Base-by-base conservation (phyloP, 2,797 vertebrate genomes). In the Podarcis siculus region DNA sequence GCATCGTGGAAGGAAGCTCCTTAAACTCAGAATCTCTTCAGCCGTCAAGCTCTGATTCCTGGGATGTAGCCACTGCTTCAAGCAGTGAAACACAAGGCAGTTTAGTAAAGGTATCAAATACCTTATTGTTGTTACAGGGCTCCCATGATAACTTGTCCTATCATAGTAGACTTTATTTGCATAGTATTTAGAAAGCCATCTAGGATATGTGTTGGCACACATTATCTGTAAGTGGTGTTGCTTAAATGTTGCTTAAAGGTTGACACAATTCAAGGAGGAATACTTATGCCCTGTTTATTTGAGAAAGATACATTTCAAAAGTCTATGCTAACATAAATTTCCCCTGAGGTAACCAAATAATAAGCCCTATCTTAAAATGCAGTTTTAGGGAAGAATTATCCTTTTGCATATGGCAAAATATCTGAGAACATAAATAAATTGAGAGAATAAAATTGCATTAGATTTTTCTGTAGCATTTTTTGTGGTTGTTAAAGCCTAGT, bases 11-110 rank as follows among this genome's bases (percentile, higher is more conserved):
- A 92, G 82, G 81, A 89, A 79, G 25, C 80, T n/a, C 85, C 93
- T 92, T 42, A 93, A 92, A 64, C 75, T 94, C 90, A 91, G 93
- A 92, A 77, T 89, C 84, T 91, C 93, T 92, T 92, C 94, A 93
- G 39, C 89, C 91, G 75, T 85, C 94, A 89, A 73, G 87, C 87
- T 84, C 2, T 30, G 92, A 86, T 39, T 92, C 82, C 82, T 83
- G 83, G 91, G 69, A 81, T 91, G 0, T 64, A 92, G 90, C 83
- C 67, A 80, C 78, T 90, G 91, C 32, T 90, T 93, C 89, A 94
- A 85, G 82, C 86, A 92, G 1, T 87, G 90, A 83, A 93, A 61
- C 86, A 89, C 90, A 93, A 82, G 90, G 37, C 83, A 0, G 80
- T 0, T 90, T 95, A 93, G 92, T 91, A 88, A 91, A 94, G 88